phyloP scores from a whole-genome alignment of 1,140 invertebrate species.

The Muscidifurax raptorellus region DNA sequence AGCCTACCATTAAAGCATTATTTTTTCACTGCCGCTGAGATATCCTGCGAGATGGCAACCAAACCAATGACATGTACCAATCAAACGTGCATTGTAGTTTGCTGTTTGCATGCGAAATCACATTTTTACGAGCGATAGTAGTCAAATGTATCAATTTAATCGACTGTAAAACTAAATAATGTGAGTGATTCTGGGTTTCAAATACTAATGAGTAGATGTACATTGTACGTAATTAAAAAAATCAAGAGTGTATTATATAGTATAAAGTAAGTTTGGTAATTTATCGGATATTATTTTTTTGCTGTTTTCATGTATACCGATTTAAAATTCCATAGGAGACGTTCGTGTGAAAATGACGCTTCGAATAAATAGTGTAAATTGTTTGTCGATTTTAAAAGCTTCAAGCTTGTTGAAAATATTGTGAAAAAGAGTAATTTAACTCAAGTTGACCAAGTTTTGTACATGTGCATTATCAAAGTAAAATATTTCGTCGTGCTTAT shows the following conservation, averaged over 20 bases:
- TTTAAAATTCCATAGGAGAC: not conserved
- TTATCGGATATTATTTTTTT: constrained; percentile 15
- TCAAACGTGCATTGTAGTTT: constrained; percentile 45
- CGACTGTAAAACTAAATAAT: constrained; percentile 24
- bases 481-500: constrained; percentile 39
- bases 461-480: constrained; percentile 28
- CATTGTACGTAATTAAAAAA: constrained; percentile 35
- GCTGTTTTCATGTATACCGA: constrained; percentile 18
- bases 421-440: constrained; percentile 42
- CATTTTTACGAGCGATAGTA: constrained; percentile 46
- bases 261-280: constrained; percentile 35
- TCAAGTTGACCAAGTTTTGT: constrained; percentile 43
- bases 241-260: constrained; percentile 23
- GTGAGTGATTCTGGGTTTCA: constrained; percentile 21
- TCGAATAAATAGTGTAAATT: constrained; percentile 19
- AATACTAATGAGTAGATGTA: constrained; percentile 41
- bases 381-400: constrained; percentile 26
- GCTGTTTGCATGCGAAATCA: constrained; percentile 44
- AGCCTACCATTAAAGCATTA: constrained; percentile 48
- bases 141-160: constrained; percentile 41
- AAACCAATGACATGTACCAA: constrained; percentile 44
- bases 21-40: constrained; percentile 49
- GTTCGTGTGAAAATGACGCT: constrained; percentile 18
- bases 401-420: constrained; percentile 38
- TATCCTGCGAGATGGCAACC: constrained; percentile 37